Percentiles rank a stretch among this genome's conserved stretches.
These are phyloP conservation scores for Drosophila kepulauana DNA, from an alignment of 1,140 invertebrate species.

Conservation along the genomic window DNA sequence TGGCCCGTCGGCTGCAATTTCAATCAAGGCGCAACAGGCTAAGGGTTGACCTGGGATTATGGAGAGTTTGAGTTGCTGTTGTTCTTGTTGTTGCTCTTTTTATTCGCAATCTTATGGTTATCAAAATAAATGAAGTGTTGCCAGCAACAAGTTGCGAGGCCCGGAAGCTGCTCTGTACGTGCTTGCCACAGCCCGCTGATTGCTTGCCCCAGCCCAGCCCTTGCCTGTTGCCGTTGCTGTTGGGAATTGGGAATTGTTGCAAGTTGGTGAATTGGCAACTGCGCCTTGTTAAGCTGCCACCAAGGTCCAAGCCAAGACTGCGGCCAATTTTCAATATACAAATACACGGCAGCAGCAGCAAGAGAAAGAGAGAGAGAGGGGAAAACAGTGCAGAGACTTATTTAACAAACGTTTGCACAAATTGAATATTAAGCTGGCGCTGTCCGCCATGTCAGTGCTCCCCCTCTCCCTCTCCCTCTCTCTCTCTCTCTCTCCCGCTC, in stretches of 20 bases:
- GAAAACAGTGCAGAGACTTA: slow-evolving; percentile 21
- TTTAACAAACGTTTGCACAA: slow-evolving; percentile 74
- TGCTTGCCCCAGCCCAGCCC: slow-evolving; percentile 27
- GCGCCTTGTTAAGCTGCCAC: slow-evolving; percentile 17
- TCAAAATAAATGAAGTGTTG: slow-evolving; percentile 84
- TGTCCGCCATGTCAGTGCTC: slow-evolving; percentile 8
- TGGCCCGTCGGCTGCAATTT: slow-evolving; percentile 68
- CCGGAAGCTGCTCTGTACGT: slow-evolving; percentile 71
- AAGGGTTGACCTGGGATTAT: slow-evolving; percentile 67
- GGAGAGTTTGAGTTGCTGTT: slow-evolving; percentile 2
- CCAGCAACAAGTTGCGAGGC: slow-evolving; percentile 70
- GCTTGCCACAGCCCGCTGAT: slow-evolving; percentile 49
- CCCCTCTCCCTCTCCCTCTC: not conserved
- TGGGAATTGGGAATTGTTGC: slow-evolving; percentile 26
- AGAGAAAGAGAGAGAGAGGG: not conserved
- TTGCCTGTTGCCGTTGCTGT: slow-evolving; percentile 6
- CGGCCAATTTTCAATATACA: slow-evolving; percentile 63
- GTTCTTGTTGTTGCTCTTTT: slow-evolving; percentile 26
- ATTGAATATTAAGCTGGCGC: slow-evolving; percentile 78
- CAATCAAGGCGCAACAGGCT: slow-evolving; percentile 74
- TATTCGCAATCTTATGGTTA: slow-evolving; percentile 81
- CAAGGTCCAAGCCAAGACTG: not conserved
- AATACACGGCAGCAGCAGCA: slow-evolving; percentile 60
- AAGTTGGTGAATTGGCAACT: slow-evolving; percentile 8
- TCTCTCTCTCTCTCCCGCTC: not conserved